These are phyloP conservation scores for Latrodectus geometricus DNA, from an alignment of 1,140 invertebrate genomes.

Conservation along the genomic window DNA sequence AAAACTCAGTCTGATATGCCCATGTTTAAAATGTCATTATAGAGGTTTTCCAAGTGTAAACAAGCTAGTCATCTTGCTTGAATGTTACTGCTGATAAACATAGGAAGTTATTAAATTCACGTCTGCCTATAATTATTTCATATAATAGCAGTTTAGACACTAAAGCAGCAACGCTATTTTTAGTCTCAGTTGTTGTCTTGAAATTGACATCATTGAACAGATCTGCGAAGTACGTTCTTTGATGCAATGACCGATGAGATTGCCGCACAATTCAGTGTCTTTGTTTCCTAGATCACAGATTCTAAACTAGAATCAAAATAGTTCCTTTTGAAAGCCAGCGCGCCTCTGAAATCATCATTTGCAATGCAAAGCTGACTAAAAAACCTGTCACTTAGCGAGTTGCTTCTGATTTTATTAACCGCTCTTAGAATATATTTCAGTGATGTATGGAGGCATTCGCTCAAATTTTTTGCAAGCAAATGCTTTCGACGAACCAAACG, in stretches of 20 bases:
- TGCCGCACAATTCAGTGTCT: neutral
- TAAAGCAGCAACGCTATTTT: too few relatives aligned
- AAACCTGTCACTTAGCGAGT: neutral
- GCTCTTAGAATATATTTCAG: neutral
- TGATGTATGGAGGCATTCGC: neutral
- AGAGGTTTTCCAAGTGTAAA: too few relatives aligned
- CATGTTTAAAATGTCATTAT: too few relatives aligned
- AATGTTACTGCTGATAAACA: too few relatives aligned
- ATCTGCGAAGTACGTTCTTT: neutral
- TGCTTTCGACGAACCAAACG: neutral
- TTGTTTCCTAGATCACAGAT: too few relatives aligned
- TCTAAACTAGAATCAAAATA: neutral
- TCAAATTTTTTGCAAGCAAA: neutral
- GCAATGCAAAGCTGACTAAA: neutral
- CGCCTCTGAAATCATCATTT: neutral
- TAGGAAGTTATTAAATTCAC: too few relatives aligned
- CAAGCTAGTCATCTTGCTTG: too few relatives aligned
- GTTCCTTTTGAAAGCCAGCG: neutral
- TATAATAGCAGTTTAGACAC: too few relatives aligned
- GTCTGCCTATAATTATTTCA: too few relatives aligned
- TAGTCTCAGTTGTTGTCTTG: too few relatives aligned
- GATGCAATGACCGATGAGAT: constrained; percentile 8
- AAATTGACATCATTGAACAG: too few relatives aligned
- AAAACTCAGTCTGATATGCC: too few relatives aligned
- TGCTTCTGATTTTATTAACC: neutral